phyloP scores from a whole-genome alignment of 2,888 invertebrate genomes.

The Coenonympha arcania region DNA sequence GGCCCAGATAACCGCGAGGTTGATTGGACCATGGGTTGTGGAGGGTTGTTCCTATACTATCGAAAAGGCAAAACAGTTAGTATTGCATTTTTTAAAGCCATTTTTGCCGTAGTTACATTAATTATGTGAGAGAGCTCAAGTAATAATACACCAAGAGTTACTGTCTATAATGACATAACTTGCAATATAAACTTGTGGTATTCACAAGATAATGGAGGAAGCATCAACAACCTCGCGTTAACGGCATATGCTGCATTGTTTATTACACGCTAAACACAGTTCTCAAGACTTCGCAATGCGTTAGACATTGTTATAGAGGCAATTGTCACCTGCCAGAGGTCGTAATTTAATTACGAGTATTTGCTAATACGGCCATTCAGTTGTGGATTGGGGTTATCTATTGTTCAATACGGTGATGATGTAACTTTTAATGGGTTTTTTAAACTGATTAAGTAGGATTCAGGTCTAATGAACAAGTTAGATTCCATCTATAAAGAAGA shows the following conservation, averaged over 20 bases:
- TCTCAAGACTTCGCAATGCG: slow-evolving; percentile 19
- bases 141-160: too few species aligned
- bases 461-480: background rate
- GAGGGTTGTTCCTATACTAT: too few species aligned
- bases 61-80: too few species aligned
- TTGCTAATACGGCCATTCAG: background rate
- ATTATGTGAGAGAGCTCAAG: too few species aligned
- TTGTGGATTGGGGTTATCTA: background rate
- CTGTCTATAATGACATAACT: background rate
- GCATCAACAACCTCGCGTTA: background rate
- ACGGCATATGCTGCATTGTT: slow-evolving; percentile 1
- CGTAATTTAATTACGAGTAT: slow-evolving; percentile 12
- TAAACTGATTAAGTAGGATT: background rate
- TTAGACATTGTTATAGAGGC: slow-evolving; percentile 13
- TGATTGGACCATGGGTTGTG: too few species aligned
- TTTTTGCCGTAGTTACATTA: too few species aligned
- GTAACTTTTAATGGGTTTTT: background rate
- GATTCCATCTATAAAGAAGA: too few species aligned
- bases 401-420: background rate
- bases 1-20: too few species aligned
- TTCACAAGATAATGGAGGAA: slow-evolving; percentile 3
- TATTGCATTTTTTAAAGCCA: too few species aligned
- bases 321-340: slow-evolving; percentile 13
- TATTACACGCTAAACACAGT: slow-evolving; percentile 5
- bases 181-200: background rate